A percentile compares a stretch with the other conserved stretches of the same genome.
Evolutionary conservation across 2,888 invertebrate species (phyloP).

Genomic region (Acronicta psi): DNA sequence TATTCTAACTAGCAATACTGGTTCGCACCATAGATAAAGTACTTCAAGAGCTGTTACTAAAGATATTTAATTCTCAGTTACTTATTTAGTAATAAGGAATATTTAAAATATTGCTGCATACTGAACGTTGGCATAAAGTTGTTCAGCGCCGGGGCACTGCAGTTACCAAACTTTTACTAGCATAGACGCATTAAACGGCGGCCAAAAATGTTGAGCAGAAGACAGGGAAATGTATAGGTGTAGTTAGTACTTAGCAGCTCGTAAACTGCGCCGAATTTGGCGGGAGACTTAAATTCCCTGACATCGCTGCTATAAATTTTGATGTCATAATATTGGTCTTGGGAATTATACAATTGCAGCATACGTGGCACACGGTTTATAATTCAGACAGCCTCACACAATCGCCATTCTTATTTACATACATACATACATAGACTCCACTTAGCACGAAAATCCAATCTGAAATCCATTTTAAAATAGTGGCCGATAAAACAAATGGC

Average conservation of each 20-base stretch:
- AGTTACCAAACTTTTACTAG: slow-evolving; percentile 26
- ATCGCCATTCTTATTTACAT: too few species aligned
- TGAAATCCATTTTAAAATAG: slow-evolving; percentile 27
- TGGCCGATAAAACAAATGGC: neutral
- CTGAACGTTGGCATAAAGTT: slow-evolving; percentile 36
- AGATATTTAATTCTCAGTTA: slow-evolving; percentile 16
- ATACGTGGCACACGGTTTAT: too few species aligned
- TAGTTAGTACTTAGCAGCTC: neutral
- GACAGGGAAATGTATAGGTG: neutral
- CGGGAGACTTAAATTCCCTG: too few species aligned
- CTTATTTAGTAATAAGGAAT: slow-evolving; percentile 16
- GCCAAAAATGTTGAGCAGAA: slow-evolving; percentile 13
- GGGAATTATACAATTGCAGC: too few species aligned
- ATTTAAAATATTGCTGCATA: slow-evolving; percentile 43
- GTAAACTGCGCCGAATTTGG: neutral
- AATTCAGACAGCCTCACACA: too few species aligned
- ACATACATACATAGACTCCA: too few species aligned
- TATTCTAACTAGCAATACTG: too few species aligned
- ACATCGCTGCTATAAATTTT: too few species aligned
- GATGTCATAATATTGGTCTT: too few species aligned
- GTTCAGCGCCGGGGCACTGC: slow-evolving; percentile 13
- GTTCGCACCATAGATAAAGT: neutral
- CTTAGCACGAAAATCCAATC: slow-evolving; percentile 4
- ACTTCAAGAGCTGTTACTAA: neutral
- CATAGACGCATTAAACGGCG: slow-evolving; percentile 8